A percentile compares a stretch with the other conserved stretches of the same genome.
phyloP scores from a whole-genome alignment of 2,113 vertebrate genomes.

The Tyto alba region DNA sequence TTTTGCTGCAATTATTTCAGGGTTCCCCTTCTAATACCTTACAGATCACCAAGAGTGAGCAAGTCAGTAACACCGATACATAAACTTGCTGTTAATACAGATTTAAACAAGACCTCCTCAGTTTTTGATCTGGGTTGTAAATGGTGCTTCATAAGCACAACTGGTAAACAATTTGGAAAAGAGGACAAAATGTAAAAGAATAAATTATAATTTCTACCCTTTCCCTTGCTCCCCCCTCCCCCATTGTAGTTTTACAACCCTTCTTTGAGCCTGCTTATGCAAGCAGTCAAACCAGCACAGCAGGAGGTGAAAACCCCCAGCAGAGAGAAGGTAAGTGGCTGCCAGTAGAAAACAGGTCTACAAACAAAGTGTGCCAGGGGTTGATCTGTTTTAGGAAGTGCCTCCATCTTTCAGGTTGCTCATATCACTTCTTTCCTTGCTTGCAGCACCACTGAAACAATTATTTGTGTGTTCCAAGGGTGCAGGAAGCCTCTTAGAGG shows the following conservation, averaged over 20 bases:
- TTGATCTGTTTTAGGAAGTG: background rate
- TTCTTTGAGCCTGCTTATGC: background rate
- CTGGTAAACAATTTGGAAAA: background rate
- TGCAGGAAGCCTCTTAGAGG: background rate
- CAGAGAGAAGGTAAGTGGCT: background rate
- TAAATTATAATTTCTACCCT: background rate
- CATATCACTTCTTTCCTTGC: background rate
- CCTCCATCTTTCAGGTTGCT: background rate
- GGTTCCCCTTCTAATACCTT: background rate
- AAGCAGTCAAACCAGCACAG: background rate
- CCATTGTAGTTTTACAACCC: background rate
- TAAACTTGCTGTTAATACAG: background rate
- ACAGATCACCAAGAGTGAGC: background rate
- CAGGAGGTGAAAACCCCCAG: background rate
- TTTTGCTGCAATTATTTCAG: background rate
- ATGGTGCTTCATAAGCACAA: background rate
- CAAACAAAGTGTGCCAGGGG: rapidly evolving
- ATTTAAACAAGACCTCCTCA: background rate
- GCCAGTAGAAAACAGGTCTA: background rate
- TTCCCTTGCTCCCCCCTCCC: background rate
- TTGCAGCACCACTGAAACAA: background rate
- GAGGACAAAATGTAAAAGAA: background rate
- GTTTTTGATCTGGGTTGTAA: background rate
- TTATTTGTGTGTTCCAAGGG: background rate
- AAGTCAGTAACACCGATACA: background rate